Evolutionary conservation across 1,140 invertebrate species (phyloP).

Genomic region (Teleogryllus occipitalis): DNA sequence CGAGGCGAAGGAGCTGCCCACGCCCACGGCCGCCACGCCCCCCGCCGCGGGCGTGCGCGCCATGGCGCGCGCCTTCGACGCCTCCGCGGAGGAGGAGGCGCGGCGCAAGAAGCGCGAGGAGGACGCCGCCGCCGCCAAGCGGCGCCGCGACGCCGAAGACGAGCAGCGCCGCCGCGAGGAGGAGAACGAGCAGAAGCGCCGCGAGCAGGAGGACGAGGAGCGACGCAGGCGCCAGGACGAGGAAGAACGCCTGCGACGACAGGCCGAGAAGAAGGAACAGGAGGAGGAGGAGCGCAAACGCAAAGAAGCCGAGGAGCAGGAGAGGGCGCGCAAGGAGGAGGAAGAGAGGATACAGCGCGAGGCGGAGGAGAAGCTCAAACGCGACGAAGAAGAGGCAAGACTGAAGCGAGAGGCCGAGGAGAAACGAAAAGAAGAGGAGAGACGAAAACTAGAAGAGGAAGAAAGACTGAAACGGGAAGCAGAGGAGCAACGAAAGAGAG

Average conservation of each 20-base stretch:
- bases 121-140: no score
- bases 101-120: neutral
- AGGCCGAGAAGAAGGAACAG: neutral
- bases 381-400: neutral
- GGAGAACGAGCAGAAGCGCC: neutral
- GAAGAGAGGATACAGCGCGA: neutral
- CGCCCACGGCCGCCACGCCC: neutral
- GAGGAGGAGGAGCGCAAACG: neutral
- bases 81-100: no score
- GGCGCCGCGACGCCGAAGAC: neutral
- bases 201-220: neutral
- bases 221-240: neutral
- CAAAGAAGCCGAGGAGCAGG: neutral
- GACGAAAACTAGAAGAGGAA: neutral
- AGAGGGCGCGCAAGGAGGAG: neutral
- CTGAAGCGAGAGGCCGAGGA: neutral
- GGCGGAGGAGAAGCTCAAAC: neutral
- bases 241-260: neutral
- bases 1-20: slow-evolving; percentile 27
- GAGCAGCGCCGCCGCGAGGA: neutral
- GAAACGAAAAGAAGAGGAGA: neutral
- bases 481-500: neutral
- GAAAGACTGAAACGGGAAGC: neutral
- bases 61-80: no score
- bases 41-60: neutral